Conservation (phyloP, 1,140 invertebrate genomes). For the Prorops nasuta region DNA sequence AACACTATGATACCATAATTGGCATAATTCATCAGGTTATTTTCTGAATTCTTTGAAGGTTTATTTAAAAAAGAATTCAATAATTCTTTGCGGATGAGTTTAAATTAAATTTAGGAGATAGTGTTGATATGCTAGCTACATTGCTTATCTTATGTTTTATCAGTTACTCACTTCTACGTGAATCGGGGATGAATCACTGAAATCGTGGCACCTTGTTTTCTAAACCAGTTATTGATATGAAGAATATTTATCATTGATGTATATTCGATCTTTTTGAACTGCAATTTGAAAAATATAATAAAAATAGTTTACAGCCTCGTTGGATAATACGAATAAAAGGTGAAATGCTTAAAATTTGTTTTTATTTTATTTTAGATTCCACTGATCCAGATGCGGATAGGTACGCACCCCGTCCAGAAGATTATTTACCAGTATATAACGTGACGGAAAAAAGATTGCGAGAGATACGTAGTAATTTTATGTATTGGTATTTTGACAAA, state of each 20-base stretch:
- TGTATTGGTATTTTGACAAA: slow-evolving; percentile 86
- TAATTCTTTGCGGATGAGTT: no score
- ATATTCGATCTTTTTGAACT: not conserved
- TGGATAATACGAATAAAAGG: no score
- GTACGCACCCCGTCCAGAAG: slow-evolving; percentile 51
- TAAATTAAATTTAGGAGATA: no score
- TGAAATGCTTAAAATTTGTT: no score
- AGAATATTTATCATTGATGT: not conserved
- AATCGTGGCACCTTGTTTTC: not conserved
- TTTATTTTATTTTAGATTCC: slow-evolving; percentile 37
- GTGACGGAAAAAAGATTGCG: slow-evolving; percentile 65
- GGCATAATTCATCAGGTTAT: no score
- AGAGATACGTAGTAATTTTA: slow-evolving; percentile 70
- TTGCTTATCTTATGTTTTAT: slow-evolving; percentile 37
- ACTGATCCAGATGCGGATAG: slow-evolving; percentile 44
- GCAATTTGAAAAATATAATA: not conserved
- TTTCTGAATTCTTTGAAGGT: no score
- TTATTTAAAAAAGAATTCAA: no score
- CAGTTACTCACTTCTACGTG: slow-evolving; percentile 38
- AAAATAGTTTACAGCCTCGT: no score
- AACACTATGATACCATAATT: no score
- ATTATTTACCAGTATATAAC: slow-evolving; percentile 54
- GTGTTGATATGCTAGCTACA: not conserved
- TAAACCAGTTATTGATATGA: not conserved
- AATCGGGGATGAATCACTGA: slow-evolving; percentile 37